phyloP scores from a whole-genome alignment of 1,140 invertebrate species.

The Limonius californicus region DNA sequence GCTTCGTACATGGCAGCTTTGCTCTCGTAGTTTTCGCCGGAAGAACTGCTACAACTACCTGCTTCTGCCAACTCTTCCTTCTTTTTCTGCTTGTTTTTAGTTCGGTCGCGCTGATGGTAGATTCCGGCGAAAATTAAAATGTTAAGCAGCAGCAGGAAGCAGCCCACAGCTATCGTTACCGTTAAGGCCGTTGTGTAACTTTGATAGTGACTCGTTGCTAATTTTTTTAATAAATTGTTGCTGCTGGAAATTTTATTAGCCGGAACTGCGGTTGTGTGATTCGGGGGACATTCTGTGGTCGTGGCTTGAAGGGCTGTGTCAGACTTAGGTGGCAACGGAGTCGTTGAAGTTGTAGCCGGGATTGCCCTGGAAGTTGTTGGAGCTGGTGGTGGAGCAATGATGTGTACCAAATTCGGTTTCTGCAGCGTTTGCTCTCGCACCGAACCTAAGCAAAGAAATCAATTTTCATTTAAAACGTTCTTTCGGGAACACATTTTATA shows the following conservation, averaged over 20 bases:
- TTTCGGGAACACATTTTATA: background rate
- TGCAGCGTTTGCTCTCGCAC: constrained; percentile 67
- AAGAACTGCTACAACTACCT: constrained; percentile 58
- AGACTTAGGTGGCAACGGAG: constrained; percentile 44
- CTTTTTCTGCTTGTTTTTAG: constrained; percentile 52
- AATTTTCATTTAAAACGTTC: too few relatives aligned
- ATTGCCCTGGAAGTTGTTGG: constrained; percentile 46
- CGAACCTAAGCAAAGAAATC: constrained; percentile 48
- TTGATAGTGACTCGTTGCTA: constrained; percentile 76
- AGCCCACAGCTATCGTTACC: constrained; percentile 91
- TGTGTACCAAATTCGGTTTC: constrained; percentile 53
- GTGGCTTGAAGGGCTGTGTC: constrained; percentile 48
- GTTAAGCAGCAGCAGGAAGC: constrained; percentile 83
- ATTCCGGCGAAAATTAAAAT: constrained; percentile 92
- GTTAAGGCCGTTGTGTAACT: constrained; percentile 85
- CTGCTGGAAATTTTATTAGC: constrained; percentile 54
- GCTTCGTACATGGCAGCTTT: constrained; percentile 52
- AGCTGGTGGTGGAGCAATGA: constrained; percentile 50
- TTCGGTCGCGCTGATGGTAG: constrained; percentile 82
- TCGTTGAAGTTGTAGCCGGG: constrained; percentile 45
- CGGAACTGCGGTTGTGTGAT: constrained; percentile 52
- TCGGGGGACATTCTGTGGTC: constrained; percentile 66
- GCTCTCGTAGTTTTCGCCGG: constrained; percentile 55
- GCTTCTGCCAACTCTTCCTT: constrained; percentile 70
- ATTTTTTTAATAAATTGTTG: constrained; percentile 67